Evolutionary conservation across 2,888 invertebrate genomes (phyloP), one percentile per base, ranked within the genome.

Genomic region (Schizaphis graminum): DNA sequence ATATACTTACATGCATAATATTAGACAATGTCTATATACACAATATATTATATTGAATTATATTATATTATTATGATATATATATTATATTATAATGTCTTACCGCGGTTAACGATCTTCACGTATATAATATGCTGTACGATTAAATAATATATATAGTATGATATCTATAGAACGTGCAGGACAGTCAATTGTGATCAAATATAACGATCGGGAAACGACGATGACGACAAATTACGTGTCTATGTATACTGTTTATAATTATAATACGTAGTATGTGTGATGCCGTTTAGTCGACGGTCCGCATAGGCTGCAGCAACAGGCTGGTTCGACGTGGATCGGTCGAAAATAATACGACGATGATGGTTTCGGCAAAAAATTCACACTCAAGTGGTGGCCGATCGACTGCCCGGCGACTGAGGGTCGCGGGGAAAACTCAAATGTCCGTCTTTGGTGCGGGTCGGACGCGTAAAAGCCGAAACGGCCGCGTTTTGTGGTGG

Each of bases 101-200:
- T 87, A 87, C 87, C 87, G 53, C 87, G n/a, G n/a, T n/a, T 16
- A 49, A n/a, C 13, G 47, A 87, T 49, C 49, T 87, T 53, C 87
- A 87, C 49, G n/a, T 87, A n/a, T 47, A 87, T 35, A n/a, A 16
- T 35, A 77, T 16, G 53, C 8, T 77, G 35, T 35, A 35, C 77
- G 35, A 77, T 77, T 21, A 77, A 77, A 77, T 67, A 67, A n/a
- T 35, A n/a, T 35, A n/a, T 67, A n/a, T 67, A n/a, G n/a, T 35
- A 35, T 10, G 77, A 53, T 53, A 53, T 53, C 53, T 53, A 53
- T 77, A 77, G 35, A 35, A 35, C 11, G 77, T 21, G 77, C 77
- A 21, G 77, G 77, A 77, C 35, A 35, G 77, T 2, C 8, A 16
- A 77, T 53, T 21, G 0, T 35, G 35, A 7, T 35, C 1, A 0